Percentiles rank a stretch among this genome's conserved stretches.
Conservation (phyloP, 2,113 vertebrate species). For the Seriola quinqueradiata region DNA sequence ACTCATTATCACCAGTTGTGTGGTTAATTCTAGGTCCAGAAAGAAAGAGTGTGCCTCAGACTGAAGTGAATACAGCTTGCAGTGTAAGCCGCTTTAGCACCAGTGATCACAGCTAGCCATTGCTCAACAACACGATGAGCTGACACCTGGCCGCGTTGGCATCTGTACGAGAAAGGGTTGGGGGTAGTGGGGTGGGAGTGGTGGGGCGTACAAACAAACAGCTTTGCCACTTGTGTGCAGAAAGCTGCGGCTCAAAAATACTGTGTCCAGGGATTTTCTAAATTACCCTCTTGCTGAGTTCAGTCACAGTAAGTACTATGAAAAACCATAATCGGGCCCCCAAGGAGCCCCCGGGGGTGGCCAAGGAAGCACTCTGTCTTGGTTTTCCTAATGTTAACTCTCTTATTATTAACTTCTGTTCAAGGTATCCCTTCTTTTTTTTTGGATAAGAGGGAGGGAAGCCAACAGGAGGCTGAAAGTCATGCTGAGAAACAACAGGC, state of each 20-base stretch:
- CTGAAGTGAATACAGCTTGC: constrained; percentile 32
- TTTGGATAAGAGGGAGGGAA: constrained; percentile 24
- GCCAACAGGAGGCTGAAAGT: constrained; percentile 25
- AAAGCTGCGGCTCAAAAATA: constrained; percentile 46
- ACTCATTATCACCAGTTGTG: constrained; percentile 38
- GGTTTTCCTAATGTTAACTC: constrained; percentile 70
- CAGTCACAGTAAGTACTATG: constrained; percentile 57
- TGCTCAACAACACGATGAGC: constrained; percentile 41
- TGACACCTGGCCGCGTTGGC: constrained; percentile 60
- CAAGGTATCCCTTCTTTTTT: constrained; percentile 52
- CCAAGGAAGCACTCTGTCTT: constrained; percentile 54
- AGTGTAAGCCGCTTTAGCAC: constrained; percentile 51
- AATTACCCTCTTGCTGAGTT: constrained; percentile 63
- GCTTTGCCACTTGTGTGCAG: constrained; percentile 34
- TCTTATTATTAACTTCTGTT: constrained; percentile 74
- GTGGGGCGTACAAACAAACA: constrained; percentile 16
- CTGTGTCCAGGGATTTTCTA: constrained; percentile 52
- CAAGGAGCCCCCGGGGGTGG: constrained; percentile 45
- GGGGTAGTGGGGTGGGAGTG: no score
- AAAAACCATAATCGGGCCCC: constrained; percentile 66
- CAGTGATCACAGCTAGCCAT: constrained; percentile 54
- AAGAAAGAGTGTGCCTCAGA: constrained; percentile 16
- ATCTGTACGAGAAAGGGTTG: constrained; percentile 38
- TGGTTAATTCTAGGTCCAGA: constrained; percentile 34
- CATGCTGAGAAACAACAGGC: constrained; percentile 55